Evolutionary conservation across 2,888 invertebrate species (phyloP).

Genomic region (Malacosoma neustria): DNA sequence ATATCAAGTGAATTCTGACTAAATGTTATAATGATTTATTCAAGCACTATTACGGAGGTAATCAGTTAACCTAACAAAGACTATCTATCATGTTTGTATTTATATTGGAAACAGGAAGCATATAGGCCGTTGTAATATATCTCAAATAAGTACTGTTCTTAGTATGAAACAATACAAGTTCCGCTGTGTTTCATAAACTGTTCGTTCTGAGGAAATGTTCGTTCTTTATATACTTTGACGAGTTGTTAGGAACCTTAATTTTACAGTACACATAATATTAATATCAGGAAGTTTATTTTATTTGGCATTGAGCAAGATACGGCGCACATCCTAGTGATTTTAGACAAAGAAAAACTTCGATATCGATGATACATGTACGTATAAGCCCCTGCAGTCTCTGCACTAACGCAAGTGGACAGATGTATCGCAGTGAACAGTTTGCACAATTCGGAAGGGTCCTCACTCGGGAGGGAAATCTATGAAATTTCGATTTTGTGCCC

Average conservation of each 20-base stretch:
- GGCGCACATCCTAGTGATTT: conserved; percentile 23
- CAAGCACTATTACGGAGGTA: conserved; percentile 1
- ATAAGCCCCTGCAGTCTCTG: conserved; percentile 12
- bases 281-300: conserved; percentile 25
- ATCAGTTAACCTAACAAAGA: conserved; percentile 35
- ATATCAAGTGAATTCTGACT: not conserved
- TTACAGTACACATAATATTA: too few relatives aligned
- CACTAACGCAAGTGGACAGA: conserved; percentile 62
- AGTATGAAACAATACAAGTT: conserved; percentile 70
- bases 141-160: conserved; percentile 56
- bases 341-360: conserved; percentile 17
- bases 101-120: conserved; percentile 69
- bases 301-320: conserved; percentile 24
- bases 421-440: conserved; percentile 58
- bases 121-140: conserved; percentile 55
- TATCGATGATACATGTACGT: conserved; percentile 11
- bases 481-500: conserved; percentile 54
- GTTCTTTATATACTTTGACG: conserved; percentile 30
- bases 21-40: not conserved
- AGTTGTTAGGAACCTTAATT: conserved; percentile 25
- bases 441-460: conserved; percentile 62
- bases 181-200: conserved; percentile 67
- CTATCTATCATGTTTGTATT: conserved; percentile 54
- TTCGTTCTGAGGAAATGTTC: conserved; percentile 60
- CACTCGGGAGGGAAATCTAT: conserved; percentile 52